Evolutionary conservation across 2,888 invertebrate genomes (phyloP).

Genomic region (Cephus runcator): DNA sequence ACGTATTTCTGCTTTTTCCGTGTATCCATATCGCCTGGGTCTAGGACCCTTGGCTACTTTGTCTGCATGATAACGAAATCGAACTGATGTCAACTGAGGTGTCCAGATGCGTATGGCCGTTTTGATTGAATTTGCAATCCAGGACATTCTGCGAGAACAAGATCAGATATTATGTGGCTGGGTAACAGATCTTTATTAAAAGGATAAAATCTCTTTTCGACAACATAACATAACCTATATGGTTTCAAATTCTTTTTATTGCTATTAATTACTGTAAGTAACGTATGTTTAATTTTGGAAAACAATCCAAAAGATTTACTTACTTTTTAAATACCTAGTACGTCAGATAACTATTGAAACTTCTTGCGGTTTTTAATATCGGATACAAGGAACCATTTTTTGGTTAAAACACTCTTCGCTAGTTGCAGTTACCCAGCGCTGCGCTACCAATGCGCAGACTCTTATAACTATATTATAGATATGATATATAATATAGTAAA

Average conservation of each 20-base stretch:
- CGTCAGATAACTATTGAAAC: neutral
- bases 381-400: neutral
- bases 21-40: slow-evolving; percentile 77
- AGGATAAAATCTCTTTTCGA: neutral
- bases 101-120: slow-evolving; percentile 36
- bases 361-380: neutral
- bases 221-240: neutral
- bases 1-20: slow-evolving; percentile 73
- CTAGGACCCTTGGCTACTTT: slow-evolving; percentile 70
- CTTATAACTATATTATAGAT: neutral
- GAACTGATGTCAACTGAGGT: slow-evolving; percentile 64
- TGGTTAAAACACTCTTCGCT: neutral
- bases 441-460: neutral
- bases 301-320: neutral
- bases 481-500: neutral
- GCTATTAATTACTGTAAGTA: neutral
- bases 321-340: neutral
- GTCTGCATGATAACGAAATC: slow-evolving; percentile 71
- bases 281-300: neutral
- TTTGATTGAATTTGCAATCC: slow-evolving; percentile 34
- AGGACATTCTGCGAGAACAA: slow-evolving; percentile 42
- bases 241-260: neutral
- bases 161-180: neutral
- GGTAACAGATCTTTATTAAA: neutral
- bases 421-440: neutral